phyloP scores from a whole-genome alignment of 2,888 invertebrate genomes.

The Pammene aurita region DNA sequence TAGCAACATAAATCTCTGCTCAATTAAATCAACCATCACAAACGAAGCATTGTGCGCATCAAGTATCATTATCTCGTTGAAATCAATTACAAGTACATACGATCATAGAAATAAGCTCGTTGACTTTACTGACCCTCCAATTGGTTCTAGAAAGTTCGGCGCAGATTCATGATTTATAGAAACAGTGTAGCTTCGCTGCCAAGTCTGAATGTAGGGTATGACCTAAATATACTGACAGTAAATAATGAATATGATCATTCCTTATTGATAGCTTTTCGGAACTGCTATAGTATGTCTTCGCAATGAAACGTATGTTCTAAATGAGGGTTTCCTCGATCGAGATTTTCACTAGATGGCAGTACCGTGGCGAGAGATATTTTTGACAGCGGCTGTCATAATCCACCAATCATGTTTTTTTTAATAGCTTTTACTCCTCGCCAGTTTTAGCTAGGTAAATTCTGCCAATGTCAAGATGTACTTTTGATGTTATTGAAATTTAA shows the following conservation, averaged over 20 bases:
- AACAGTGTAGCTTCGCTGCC: background rate
- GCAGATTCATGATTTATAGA: conserved; percentile 40
- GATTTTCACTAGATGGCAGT: too few relatives aligned
- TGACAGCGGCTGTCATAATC: too few relatives aligned
- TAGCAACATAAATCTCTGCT: conserved; percentile 24
- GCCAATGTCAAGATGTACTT: too few relatives aligned
- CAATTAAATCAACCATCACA: conserved; percentile 28
- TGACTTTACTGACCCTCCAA: conserved; percentile 61
- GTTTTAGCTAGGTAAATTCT: too few relatives aligned
- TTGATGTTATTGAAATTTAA: too few relatives aligned
- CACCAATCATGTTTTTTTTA: too few relatives aligned
- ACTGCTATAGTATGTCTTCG: background rate
- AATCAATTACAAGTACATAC: conserved; percentile 59
- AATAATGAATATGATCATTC: background rate
- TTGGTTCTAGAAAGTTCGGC: conserved; percentile 66
- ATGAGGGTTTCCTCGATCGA: too few relatives aligned
- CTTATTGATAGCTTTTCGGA: background rate
- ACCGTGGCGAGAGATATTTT: too few relatives aligned
- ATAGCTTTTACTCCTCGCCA: too few relatives aligned
- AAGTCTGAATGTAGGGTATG: conserved; percentile 14
- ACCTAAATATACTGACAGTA: conserved; percentile 18
- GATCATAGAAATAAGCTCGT: conserved; percentile 55
- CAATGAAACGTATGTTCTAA: background rate
- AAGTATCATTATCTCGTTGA: conserved; percentile 50
- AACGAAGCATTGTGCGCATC: conserved; percentile 45